A percentile compares a stretch with the other conserved stretches of the same genome.
These are phyloP conservation scores for Neomorphus geoffroyi DNA, from an alignment of 2,797 vertebrate species.

Conservation along the genomic window DNA sequence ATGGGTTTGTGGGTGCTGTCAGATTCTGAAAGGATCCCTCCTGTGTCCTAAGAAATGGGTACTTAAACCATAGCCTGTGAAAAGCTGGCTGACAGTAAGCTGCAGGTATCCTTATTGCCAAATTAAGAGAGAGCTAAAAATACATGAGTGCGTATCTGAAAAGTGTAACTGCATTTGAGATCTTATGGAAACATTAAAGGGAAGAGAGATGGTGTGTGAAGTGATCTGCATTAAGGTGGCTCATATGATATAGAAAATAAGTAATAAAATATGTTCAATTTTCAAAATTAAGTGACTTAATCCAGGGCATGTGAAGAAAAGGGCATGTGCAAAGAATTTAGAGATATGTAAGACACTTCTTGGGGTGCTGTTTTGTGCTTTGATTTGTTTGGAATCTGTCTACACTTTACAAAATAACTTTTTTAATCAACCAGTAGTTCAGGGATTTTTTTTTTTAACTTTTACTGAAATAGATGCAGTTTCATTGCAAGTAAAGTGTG, in stretches of 20 bases:
- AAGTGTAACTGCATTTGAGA: neutral
- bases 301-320: neutral
- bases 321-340: neutral
- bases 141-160: accelerated
- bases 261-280: neutral
- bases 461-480: neutral
- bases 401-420: neutral
- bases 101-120: slow-evolving; percentile 16
- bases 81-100: neutral
- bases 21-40: slow-evolving; percentile 3
- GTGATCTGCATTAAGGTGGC: neutral
- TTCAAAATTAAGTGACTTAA: neutral
- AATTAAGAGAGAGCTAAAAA: slow-evolving; percentile 44
- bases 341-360: neutral
- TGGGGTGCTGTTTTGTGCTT: neutral
- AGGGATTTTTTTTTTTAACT: neutral
- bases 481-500: neutral
- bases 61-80: neutral
- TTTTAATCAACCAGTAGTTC: neutral
- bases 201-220: neutral
- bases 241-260: neutral
- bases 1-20: slow-evolving; percentile 7
- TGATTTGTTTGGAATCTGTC: neutral
- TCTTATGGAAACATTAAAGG: neutral
- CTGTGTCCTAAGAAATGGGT: neutral